phyloP scores from a whole-genome alignment of 1,140 invertebrate species.

The Myzus persicae region DNA sequence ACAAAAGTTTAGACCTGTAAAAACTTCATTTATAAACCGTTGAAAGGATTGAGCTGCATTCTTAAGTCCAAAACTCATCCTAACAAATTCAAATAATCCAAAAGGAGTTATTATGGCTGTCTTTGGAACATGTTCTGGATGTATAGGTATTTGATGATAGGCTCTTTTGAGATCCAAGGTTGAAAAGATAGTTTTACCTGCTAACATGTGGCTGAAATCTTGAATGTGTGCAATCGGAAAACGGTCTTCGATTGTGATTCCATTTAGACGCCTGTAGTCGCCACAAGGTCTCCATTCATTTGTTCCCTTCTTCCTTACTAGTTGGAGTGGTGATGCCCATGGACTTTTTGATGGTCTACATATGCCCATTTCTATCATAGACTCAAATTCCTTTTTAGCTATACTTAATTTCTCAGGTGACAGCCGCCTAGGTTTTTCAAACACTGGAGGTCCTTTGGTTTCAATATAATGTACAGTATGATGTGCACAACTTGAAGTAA shows the following conservation, averaged over 20 bases:
- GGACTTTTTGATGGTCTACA: constrained; percentile 62
- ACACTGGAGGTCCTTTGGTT: constrained; percentile 64
- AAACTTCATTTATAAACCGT: constrained; percentile 64
- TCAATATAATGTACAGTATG: constrained; percentile 59
- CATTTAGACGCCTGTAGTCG: constrained; percentile 64
- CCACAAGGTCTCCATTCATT: constrained; percentile 60
- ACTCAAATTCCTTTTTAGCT: constrained; percentile 62
- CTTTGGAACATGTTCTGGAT: constrained; percentile 62
- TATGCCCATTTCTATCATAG: constrained; percentile 62
- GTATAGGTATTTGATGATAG: constrained; percentile 66
- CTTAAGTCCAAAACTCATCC: constrained; percentile 66
- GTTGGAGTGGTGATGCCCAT: constrained; percentile 66
- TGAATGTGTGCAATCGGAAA: constrained; percentile 63
- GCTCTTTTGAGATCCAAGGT: constrained; percentile 67
- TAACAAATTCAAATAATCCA: constrained; percentile 63
- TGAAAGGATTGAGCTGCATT: constrained; percentile 67
- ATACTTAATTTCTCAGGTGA: constrained; percentile 61
- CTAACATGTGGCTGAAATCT: constrained; percentile 62
- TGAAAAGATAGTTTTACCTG: constrained; percentile 65
- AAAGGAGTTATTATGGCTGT: constrained; percentile 64
- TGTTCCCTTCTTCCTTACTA: constrained; percentile 63
- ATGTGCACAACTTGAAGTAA: not conserved
- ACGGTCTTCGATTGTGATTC: constrained; percentile 64
- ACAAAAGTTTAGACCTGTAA: constrained; percentile 60
- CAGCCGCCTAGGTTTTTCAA: constrained; percentile 63